Evolutionary conservation across 1,140 invertebrate species (phyloP).

Genomic region (Pogonomyrmex californicus): DNA sequence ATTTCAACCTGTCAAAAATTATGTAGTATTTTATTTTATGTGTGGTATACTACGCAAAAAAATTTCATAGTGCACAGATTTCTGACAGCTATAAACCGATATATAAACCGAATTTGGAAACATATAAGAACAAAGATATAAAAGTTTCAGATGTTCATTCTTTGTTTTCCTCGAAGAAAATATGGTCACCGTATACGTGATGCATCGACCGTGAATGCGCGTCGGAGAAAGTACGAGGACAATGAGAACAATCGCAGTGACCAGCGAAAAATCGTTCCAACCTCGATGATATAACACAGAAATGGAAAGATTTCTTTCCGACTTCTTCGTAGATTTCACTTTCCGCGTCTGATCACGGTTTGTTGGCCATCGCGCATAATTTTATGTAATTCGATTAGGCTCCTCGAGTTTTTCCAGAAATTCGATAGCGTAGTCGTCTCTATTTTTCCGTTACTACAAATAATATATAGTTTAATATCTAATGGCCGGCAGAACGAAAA

Average conservation of each 20-base stretch:
- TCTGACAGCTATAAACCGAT: no score
- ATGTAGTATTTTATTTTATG: no score
- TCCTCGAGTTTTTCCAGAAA: not conserved
- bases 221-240: constrained; percentile 52
- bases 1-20: no score
- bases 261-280: constrained; percentile 1
- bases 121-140: no score
- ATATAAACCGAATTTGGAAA: no score
- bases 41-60: no score
- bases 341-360: not conserved
- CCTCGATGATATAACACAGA: constrained; percentile 10
- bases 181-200: not conserved
- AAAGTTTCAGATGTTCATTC: no score
- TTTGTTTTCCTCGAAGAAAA: no score
- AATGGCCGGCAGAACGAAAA: not conserved
- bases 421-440: no score
- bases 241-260: constrained; percentile 12
- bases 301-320: constrained; percentile 17
- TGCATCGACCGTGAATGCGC: constrained; percentile 39
- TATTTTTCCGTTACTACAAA: not conserved
- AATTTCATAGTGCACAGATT: no score
- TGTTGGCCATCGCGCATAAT: not conserved
- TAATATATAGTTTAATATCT: constrained; percentile 18
- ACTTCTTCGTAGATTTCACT: constrained; percentile 24
- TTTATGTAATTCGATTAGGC: constrained; percentile 2